Conservation (phyloP, 2,113 vertebrate species). For the Maccullochella peelii region DNA sequence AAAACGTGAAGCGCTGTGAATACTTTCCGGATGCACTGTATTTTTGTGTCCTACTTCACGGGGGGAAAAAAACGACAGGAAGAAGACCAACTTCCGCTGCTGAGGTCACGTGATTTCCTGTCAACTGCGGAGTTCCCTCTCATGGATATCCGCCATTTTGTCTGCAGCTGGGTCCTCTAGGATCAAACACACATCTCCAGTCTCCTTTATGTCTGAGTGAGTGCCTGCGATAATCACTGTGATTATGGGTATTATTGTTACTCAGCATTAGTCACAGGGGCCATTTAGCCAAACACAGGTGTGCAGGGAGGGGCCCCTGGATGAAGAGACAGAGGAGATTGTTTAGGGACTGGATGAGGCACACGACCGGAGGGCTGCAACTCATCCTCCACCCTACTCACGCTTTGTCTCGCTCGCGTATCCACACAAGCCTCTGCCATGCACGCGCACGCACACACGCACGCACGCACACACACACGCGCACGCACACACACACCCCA, state of each 20-base stretch:
- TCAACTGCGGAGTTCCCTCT: too few species aligned
- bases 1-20: too few species aligned
- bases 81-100: too few species aligned
- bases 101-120: too few species aligned
- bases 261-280: constrained; percentile 27
- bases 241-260: constrained; percentile 17
- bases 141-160: too few species aligned
- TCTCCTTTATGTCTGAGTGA: constrained; percentile 4
- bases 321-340: neutral
- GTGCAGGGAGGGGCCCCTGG: neutral
- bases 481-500: neutral
- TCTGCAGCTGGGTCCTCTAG: too few species aligned
- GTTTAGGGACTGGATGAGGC: neutral
- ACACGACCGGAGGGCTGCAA: constrained; percentile 13
- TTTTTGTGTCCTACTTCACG: too few species aligned
- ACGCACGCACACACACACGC: neutral
- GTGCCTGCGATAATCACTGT: neutral
- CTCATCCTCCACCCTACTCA: neutral
- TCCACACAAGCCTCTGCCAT: neutral
- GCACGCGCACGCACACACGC: neutral
- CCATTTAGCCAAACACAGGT: constrained; percentile 22
- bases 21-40: too few species aligned
- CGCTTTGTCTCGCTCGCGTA: neutral
- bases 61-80: too few species aligned
- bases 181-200: neutral